Evolutionary conservation across 2,113 vertebrate genomes (phyloP).

Genomic region (Coryphaenoides rupestris): DNA sequence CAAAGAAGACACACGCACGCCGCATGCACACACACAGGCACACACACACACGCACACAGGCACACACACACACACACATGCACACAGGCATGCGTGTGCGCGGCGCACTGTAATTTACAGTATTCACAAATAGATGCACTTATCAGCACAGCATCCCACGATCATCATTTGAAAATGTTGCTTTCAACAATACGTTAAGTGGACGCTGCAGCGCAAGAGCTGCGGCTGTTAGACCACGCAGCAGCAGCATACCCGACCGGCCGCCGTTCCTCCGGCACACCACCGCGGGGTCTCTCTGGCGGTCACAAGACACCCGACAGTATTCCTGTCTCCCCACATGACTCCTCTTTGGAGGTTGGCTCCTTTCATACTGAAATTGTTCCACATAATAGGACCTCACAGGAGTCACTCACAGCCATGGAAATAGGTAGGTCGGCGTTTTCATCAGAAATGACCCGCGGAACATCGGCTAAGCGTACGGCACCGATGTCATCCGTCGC

Average conservation of each 20-base stretch:
- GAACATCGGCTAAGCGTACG: constrained; percentile 33
- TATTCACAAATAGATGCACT: too few species aligned
- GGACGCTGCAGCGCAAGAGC: too few species aligned
- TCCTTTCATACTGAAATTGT: constrained; percentile 53
- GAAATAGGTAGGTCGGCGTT: constrained; percentile 53
- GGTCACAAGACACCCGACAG: too few species aligned
- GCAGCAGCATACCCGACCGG: too few species aligned
- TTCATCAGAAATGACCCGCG: constrained; percentile 55
- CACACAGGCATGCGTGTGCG: not conserved
- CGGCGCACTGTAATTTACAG: too few species aligned
- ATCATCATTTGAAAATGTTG: too few species aligned
- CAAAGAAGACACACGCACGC: constrained; percentile 25
- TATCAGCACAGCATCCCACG: too few species aligned
- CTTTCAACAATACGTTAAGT: too few species aligned
- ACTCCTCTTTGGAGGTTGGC: constrained; percentile 45
- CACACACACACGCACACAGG: constrained; percentile 2
- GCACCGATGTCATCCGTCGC: constrained; percentile 43
- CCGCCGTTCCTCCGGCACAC: too few species aligned
- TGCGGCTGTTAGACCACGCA: too few species aligned
- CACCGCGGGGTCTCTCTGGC: too few species aligned
- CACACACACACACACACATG: not conserved
- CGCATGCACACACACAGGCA: constrained; percentile 7
- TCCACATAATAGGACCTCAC: constrained; percentile 60
- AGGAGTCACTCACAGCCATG: constrained; percentile 36
- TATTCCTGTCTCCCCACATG: constrained; percentile 1